Base-by-base conservation (phyloP, 2,113 vertebrate species). In the Capricornis sumatraensis region DNA sequence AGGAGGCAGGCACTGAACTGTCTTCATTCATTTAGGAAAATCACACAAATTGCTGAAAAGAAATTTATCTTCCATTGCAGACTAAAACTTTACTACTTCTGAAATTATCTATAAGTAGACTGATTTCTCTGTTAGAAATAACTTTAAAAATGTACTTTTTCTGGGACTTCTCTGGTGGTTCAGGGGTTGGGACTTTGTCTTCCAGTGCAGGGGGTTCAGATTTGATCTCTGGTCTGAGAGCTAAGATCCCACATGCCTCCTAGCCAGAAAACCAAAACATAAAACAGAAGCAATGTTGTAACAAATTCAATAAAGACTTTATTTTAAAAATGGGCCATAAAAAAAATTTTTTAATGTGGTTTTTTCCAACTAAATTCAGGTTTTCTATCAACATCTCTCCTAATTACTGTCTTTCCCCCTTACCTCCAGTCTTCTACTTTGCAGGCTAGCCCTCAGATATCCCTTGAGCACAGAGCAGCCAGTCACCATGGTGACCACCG, bases 281-380 rank as follows among this genome's bases (percentile, higher is more conserved):
- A 76, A 76, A 74, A 76, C 23, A 27, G 71, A 43, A 43, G 71
- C 71, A 43, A 10, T 76, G 23, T 43, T 76, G 36, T 76, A 25
- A 43, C 71, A 76, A 43, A 76, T 27, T 76, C 71, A 76, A 76
- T 43, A 40, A 74, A 74, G 36, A 76, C 36, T 7, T 74, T 76
- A 76, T 76, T 40, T 8, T 0, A 8, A 43, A 43, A 14, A 43
- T 27, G 23, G 23, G 23, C 23, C 36, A 76, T 71, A 25, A 74
- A 74, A 74, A 74, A 25, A 0, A 0, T 0, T 25, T 74, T 43
- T 76, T 76, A 27, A 76, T 43, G 23, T 43, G 40, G 0, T 57
- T 78, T 83, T 53, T 36, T 13, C 62, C 15, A 15, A 87, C 55
- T 30, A 76, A 62, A 83, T 53, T 33, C 76, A 62, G 30, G 19